Base-by-base conservation (phyloP, 2,113 vertebrate species). In the Lathamus discolor region DNA sequence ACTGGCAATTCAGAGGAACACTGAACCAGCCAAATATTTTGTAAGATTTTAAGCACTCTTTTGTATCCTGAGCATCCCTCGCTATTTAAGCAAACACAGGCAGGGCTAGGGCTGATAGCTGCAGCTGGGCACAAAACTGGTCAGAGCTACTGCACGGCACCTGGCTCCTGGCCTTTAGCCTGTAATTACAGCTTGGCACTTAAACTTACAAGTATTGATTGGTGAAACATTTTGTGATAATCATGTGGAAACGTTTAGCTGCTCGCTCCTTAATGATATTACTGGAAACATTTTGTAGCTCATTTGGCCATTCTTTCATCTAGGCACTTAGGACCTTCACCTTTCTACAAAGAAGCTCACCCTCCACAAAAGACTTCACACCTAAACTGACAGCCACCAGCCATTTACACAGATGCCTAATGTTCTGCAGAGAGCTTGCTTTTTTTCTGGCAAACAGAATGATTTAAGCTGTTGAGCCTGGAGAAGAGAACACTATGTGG, bases 201-300 rank as follows among this genome's bases (percentile, higher is more conserved):
- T 54, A 41, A 51, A 69, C 39, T 66, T 92, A 39, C 37, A 82
- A 76, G 72, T 95, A 91, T 91, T 90, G 76, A 86, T 86, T 78
- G 73, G 55, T 72, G 61, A 93, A 83, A 84, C 15, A 15, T 81
- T 92, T 92, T 49, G 39, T 72, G 48, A 75, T 57, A 79, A 83
- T 84, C 17, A 3, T 33, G n/a, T 80, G 66, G 62, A 84, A 82
- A 54, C 1, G 0, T 51, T 83, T 84, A 68, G 35, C 69, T 63
- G 41, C 44, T 92, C 3, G 1, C 17, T 64, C 27, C 25, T 79
- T 93, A 88, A 78, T 6, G 13, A 86, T 52, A 55, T 73, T 79
- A 82, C 52, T 66, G 62, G 57, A 79, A 95, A 79, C 22, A 51
- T 73, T 76, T 67, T 86, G 86, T 66, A 79, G 25, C 28, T 88